Percentiles rank a stretch among this genome's conserved stretches.
phyloP scores from a whole-genome alignment of 2,113 vertebrate genomes.

The Hydrochoerus hydrochaeris region DNA sequence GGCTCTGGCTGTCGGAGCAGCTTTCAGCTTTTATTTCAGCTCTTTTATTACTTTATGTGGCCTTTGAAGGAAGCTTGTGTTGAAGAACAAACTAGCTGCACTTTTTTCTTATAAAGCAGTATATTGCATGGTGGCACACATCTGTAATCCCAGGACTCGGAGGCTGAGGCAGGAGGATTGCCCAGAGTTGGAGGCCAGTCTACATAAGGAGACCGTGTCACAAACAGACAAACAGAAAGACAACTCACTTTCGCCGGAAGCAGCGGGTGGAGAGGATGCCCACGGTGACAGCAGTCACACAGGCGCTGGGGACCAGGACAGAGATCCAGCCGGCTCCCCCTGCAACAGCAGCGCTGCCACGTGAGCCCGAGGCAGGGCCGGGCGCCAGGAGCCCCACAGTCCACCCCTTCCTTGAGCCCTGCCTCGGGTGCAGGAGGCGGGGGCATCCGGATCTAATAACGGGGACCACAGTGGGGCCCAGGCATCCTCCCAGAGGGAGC shows the following conservation, averaged over 20 bases:
- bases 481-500: background rate
- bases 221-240: background rate
- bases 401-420: background rate
- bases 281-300: conserved; percentile 66
- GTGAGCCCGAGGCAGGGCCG: background rate
- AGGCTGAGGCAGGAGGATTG: background rate
- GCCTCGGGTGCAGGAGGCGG: background rate
- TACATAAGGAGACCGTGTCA: background rate
- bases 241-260: conserved; percentile 84
- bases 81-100: background rate
- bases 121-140: background rate
- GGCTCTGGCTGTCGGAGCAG: background rate
- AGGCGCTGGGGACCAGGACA: conserved; percentile 56
- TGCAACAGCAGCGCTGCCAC: conserved; percentile 54
- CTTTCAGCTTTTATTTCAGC: conserved; percentile 7
- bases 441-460: background rate
- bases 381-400: background rate
- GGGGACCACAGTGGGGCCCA: background rate
- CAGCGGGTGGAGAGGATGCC: conserved; percentile 68
- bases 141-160: background rate
- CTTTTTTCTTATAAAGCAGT: background rate
- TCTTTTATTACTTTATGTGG: background rate
- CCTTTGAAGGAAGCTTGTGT: conserved; percentile 9
- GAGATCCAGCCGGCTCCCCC: conserved; percentile 65
- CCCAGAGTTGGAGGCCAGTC: background rate